Evolutionary conservation across 2,113 vertebrate genomes (phyloP).

Genomic region (Alligator sinensis): DNA sequence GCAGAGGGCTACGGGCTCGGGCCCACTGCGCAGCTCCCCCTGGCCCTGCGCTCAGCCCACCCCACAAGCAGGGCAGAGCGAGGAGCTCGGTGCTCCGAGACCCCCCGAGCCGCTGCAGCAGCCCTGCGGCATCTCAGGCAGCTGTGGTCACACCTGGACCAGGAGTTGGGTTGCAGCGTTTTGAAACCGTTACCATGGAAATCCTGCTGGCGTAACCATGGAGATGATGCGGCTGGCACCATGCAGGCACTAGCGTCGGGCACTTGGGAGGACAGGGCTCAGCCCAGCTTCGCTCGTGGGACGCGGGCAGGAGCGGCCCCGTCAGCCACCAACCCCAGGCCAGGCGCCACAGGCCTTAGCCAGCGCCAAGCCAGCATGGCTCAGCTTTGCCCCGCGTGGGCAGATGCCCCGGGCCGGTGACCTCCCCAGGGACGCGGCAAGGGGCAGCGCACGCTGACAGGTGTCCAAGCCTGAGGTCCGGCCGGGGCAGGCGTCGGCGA

Average conservation of each 20-base stretch:
- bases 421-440: too few species aligned
- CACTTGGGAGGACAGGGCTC: neutral
- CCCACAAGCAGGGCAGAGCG: neutral
- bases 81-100: neutral
- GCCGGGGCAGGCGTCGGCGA: too few species aligned
- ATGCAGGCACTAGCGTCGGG: neutral
- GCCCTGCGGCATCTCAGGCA: neutral
- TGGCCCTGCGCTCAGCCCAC: neutral
- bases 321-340: too few species aligned
- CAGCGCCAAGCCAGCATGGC: too few species aligned
- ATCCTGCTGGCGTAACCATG: slow-evolving; percentile 10
- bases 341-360: too few species aligned
- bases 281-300: too few species aligned
- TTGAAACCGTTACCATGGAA: neutral
- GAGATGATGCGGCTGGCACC: neutral
- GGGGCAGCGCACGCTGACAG: too few species aligned
- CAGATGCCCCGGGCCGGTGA: too few species aligned
- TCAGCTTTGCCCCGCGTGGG: neutral
- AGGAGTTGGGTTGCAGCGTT: neutral
- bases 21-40: too few species aligned
- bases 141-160: neutral
- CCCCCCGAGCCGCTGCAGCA: neutral
- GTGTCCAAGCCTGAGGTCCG: too few species aligned
- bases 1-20: too few species aligned
- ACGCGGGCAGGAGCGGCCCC: too few species aligned